A percentile compares a stretch with the other conserved stretches of the same genome.
These are phyloP conservation scores for Sitta carolinensis DNA, from an alignment of 2,797 vertebrate species.

Conservation along the genomic window DNA sequence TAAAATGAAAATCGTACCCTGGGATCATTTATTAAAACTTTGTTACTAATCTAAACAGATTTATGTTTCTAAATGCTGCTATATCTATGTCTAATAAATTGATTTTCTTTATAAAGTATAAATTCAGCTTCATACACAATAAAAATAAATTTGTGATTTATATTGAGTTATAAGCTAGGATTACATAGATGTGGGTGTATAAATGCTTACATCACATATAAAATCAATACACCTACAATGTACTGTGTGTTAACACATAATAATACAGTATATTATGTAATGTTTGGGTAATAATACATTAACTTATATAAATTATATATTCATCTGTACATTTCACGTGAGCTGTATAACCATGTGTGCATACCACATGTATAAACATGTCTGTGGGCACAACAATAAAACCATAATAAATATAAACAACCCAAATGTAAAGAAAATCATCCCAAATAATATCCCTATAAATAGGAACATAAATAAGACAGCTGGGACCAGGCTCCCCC, in stretches of 20 bases:
- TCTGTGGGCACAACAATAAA: neutral
- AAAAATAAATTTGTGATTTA: neutral
- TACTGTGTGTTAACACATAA: neutral
- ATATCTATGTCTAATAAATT: too few species aligned
- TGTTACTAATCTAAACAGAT: neutral
- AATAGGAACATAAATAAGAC: neutral
- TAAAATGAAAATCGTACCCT: neutral
- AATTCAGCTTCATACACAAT: neutral
- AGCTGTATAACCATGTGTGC: neutral
- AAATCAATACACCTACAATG: neutral
- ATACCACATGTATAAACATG: neutral
- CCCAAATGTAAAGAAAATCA: neutral
- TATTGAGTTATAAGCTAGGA: neutral
- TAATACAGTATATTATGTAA: neutral
- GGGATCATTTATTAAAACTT: neutral
- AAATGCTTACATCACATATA: neutral
- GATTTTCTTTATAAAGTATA: neutral
- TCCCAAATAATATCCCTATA: too few species aligned
- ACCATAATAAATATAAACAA: neutral
- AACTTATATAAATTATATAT: neutral
- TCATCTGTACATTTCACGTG: fast-evolving
- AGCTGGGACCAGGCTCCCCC: neutral
- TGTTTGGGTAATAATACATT: neutral
- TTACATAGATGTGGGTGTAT: neutral
- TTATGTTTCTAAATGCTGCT: neutral